Percentiles rank a stretch among this genome's conserved stretches.
These are phyloP conservation scores for Drosophila trichaetosa DNA, from an alignment of 2,888 invertebrate genomes.

Conservation along the genomic window DNA sequence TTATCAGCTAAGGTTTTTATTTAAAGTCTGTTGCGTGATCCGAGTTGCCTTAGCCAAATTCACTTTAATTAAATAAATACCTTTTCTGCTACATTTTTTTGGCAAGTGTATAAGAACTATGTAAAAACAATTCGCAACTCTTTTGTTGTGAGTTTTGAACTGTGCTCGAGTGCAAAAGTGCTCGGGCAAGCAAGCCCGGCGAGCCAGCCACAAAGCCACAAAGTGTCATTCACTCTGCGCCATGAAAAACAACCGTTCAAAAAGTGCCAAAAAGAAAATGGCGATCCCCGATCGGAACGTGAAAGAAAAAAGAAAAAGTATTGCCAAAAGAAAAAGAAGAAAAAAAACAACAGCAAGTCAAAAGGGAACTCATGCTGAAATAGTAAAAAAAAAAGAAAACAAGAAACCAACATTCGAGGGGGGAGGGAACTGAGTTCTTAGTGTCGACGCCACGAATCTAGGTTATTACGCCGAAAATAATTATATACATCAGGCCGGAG, in stretches of 20 bases:
- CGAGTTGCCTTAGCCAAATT: neutral
- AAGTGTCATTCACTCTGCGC: slow-evolving; percentile 56
- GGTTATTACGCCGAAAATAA: slow-evolving; percentile 82
- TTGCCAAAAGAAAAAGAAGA: slow-evolving; percentile 34
- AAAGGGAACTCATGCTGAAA: slow-evolving; percentile 5
- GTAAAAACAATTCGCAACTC: neutral
- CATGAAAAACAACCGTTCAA: slow-evolving; percentile 42
- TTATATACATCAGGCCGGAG: slow-evolving; percentile 61
- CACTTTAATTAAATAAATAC: neutral
- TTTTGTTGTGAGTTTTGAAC: slow-evolving; percentile 7
- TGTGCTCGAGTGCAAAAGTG: slow-evolving; percentile 23
- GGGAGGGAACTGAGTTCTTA: slow-evolving; percentile 3
- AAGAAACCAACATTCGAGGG: slow-evolving; percentile 14
- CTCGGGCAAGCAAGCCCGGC: slow-evolving; percentile 4
- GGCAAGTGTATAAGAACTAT: neutral
- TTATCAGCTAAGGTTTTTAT: too few relatives aligned
- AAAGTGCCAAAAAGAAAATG: slow-evolving; percentile 49
- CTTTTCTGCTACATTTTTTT: neutral
- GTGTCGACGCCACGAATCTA: slow-evolving; percentile 76
- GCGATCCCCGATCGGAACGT: slow-evolving; percentile 28
- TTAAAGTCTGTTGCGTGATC: too few relatives aligned
- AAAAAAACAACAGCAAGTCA: slow-evolving; percentile 4
- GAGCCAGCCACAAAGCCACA: slow-evolving; percentile 14
- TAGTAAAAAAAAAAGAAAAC: slow-evolving; percentile 10
- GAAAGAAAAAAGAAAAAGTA: slow-evolving; percentile 50